Evolutionary conservation across 2,113 vertebrate species (phyloP).

Genomic region (Tragulus kanchil): DNA sequence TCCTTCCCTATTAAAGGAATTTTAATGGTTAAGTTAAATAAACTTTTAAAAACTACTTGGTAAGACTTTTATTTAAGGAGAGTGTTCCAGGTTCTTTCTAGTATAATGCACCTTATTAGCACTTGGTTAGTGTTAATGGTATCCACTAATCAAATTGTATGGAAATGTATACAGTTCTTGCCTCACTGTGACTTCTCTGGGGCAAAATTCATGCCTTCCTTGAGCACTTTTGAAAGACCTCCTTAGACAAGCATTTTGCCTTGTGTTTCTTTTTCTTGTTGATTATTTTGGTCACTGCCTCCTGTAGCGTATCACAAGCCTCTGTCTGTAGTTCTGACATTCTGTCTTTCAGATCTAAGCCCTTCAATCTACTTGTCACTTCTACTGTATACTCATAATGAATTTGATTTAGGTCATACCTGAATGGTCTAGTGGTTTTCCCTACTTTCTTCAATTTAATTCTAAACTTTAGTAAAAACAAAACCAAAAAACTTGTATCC

Average conservation of each 20-base stretch:
- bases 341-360: neutral
- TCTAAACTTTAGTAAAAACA: neutral
- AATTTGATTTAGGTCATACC: neutral
- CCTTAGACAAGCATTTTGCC: neutral
- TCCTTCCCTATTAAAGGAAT: neutral
- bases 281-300: neutral
- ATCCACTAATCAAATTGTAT: neutral
- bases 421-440: neutral
- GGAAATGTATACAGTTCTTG: neutral
- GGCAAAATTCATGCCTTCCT: neutral
- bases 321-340: neutral
- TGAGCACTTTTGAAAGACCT: constrained; percentile 28
- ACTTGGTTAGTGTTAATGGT: neutral
- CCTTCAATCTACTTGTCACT: neutral
- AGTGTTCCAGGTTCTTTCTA: neutral
- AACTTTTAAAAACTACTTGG: neutral
- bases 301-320: neutral
- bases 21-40: constrained; percentile 2
- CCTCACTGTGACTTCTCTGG: neutral
- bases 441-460: neutral
- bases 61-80: constrained; percentile 15
- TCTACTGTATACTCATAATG: neutral
- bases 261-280: neutral
- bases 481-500: neutral
- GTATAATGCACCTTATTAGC: neutral